Evolutionary conservation across 2,113 vertebrate species (phyloP).

Genomic region (Python bivittatus): DNA sequence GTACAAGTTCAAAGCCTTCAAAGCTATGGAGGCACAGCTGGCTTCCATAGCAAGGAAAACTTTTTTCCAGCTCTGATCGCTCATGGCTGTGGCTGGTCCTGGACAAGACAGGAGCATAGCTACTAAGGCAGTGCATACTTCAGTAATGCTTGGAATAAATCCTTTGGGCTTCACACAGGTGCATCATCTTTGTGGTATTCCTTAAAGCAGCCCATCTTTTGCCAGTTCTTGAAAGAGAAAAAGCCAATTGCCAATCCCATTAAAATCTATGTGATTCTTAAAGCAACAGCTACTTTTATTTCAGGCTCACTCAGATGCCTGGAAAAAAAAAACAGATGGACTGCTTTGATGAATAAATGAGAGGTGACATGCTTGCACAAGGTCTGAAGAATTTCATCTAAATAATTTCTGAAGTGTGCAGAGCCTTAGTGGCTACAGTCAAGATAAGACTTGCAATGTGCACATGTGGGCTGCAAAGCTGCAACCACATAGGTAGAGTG

Average conservation of each 20-base stretch:
- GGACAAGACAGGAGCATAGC: not conserved
- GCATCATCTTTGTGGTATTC: not conserved
- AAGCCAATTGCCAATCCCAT: not conserved
- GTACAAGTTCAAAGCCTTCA: not conserved
- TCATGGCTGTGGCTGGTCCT: not conserved
- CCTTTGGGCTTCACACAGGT: not conserved
- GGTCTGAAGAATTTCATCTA: not conserved
- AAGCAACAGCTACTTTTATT: not conserved
- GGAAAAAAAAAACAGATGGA: not conserved
- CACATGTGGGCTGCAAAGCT: not conserved
- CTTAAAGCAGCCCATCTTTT: not conserved
- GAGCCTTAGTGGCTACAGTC: not conserved
- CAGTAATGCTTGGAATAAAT: not conserved
- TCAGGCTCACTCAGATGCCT: not conserved
- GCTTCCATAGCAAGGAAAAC: not conserved
- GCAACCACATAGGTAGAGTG: not conserved
- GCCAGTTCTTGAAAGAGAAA: not conserved
- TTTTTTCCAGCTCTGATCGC: not conserved
- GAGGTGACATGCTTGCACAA: not conserved
- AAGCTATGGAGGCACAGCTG: not conserved
- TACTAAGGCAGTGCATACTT: not conserved
- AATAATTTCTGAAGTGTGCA: not conserved
- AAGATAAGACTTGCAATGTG: not conserved
- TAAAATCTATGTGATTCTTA: not conserved
- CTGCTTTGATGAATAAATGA: not conserved